Percentiles rank a stretch among this genome's conserved stretches.
phyloP scores from a whole-genome alignment of 2,797 vertebrate genomes.

The Crossoptilon crossoptilon region DNA sequence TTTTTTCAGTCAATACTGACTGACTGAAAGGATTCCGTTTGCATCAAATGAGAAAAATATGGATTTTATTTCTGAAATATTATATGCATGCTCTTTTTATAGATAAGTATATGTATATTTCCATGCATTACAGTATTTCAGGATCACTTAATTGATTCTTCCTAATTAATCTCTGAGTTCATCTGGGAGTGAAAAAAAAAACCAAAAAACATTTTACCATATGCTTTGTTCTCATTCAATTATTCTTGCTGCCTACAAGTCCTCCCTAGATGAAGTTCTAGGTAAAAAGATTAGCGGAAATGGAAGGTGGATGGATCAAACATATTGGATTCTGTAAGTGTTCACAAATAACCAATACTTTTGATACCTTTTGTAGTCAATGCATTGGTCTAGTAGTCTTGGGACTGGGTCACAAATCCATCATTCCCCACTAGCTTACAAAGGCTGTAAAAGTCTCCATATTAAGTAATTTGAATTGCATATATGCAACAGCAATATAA shows the following conservation, averaged over 20 bases:
- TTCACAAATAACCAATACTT: not conserved
- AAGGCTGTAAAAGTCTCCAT: not conserved
- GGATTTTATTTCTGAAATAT: slow-evolving; percentile 19
- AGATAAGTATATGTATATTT: not conserved
- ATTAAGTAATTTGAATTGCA: not conserved
- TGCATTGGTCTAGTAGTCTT: not conserved
- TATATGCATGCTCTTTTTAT: slow-evolving; percentile 2
- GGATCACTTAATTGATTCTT: not conserved
- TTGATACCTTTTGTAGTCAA: not conserved
- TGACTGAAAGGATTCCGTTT: slow-evolving; percentile 47
- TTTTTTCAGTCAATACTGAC: slow-evolving; percentile 12
- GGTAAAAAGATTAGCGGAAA: not conserved
- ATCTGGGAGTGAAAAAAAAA: not conserved
- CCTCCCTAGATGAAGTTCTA: not conserved
- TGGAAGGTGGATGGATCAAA: not conserved
- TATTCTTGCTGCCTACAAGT: not conserved
- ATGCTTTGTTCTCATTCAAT: not conserved
- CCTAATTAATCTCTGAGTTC: not conserved
- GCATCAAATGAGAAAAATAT: slow-evolving; percentile 26
- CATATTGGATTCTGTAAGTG: not conserved
- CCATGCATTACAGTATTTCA: not conserved
- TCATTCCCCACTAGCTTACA: not conserved
- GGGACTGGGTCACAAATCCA: not conserved
- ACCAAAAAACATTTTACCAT: not conserved
- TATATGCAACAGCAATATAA: not conserved